Percentiles rank a stretch among this genome's conserved stretches.
phyloP scores from a whole-genome alignment of 2,888 invertebrate species.

The Stenurella melanura region DNA sequence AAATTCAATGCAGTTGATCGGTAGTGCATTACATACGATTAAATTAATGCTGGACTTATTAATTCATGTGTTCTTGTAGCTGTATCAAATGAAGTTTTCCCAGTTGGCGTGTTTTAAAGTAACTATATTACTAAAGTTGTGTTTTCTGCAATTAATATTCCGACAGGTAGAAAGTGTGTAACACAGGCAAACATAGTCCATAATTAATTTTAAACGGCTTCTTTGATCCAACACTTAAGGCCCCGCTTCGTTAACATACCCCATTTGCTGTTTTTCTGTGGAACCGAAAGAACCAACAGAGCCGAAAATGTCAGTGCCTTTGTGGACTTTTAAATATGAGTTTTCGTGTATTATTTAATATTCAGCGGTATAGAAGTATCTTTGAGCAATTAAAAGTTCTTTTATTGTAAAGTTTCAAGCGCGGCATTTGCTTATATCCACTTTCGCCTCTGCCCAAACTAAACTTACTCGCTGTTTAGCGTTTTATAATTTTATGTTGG shows the following conservation, averaged over 20 bases:
- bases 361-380: slow-evolving; percentile 5
- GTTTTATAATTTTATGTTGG: background rate
- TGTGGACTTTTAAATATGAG: slow-evolving; percentile 2
- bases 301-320: background rate
- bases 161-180: background rate
- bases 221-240: slow-evolving; percentile 14
- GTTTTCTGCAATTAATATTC: background rate
- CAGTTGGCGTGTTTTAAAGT: background rate
- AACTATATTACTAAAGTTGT: background rate
- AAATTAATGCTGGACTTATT: background rate
- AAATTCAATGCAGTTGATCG: too few species aligned
- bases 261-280: slow-evolving; percentile 16
- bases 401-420: slow-evolving; percentile 7
- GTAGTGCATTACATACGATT: too few species aligned
- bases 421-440: background rate
- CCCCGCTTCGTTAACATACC: slow-evolving; percentile 20
- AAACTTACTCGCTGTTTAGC: background rate
- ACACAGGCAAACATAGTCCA: slow-evolving; percentile 16
- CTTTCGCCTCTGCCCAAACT: background rate
- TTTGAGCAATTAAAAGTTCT: slow-evolving; percentile 17
- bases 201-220: slow-evolving; percentile 24
- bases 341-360: background rate
- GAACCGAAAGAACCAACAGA: background rate
- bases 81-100: background rate
- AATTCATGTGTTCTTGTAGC: background rate